Percentiles rank a stretch among this genome's conserved stretches.
phyloP scores from a whole-genome alignment of 2,113 vertebrate genomes.

The Oreotrochilus melanogaster region DNA sequence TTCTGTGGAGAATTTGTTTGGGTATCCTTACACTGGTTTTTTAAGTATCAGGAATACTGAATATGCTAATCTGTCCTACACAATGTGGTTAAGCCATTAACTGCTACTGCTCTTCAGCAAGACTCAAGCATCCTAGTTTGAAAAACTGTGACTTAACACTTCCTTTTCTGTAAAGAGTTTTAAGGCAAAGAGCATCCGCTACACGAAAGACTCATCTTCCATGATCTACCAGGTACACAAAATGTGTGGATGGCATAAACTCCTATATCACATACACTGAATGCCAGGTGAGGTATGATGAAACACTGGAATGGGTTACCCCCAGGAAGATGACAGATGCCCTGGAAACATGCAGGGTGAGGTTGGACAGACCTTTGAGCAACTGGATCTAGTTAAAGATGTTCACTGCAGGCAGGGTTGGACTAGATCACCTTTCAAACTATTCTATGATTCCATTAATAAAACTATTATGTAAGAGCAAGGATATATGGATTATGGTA shows the following conservation, averaged over 20 bases:
- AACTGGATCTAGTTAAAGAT: neutral
- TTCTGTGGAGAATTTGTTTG: neutral
- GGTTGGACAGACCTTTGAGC: neutral
- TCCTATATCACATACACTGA: fast-evolving
- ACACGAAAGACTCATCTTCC: neutral
- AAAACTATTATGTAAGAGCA: neutral
- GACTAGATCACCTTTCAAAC: neutral
- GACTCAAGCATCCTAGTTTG: neutral
- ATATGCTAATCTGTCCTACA: neutral
- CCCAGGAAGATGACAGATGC: neutral
- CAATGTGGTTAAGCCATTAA: neutral
- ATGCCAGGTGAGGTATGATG: neutral
- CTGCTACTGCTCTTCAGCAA: neutral
- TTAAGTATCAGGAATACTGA: neutral
- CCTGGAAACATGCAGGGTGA: neutral
- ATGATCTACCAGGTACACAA: neutral
- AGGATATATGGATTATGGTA: too few relatives aligned
- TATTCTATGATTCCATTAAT: neutral
- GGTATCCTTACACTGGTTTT: neutral
- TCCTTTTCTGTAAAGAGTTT: neutral
- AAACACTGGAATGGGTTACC: neutral
- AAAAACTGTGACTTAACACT: neutral
- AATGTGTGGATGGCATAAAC: neutral
- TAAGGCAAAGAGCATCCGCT: neutral
- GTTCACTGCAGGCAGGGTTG: neutral